Conservation (phyloP, 1,140 invertebrate genomes). For the Cryptotermes secundus region DNA sequence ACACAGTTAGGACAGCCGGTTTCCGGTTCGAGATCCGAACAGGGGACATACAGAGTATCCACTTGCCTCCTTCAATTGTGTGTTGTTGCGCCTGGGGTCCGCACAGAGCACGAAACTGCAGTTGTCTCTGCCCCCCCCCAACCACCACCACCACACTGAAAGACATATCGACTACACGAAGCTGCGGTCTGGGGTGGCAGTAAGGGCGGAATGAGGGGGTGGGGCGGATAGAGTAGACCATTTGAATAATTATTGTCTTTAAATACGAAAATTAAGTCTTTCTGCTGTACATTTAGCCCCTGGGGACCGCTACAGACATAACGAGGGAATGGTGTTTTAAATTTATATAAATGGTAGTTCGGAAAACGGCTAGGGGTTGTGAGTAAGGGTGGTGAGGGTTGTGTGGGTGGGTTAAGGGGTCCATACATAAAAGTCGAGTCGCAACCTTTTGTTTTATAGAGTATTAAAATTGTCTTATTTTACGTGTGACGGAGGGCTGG, state of each 20-base stretch:
- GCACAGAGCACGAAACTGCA: no score
- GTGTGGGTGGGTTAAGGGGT: neutral
- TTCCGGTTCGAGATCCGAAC: no score
- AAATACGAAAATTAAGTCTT: constrained; percentile 6
- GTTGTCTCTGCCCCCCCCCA: no score
- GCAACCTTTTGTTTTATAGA: neutral
- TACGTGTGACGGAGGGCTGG: neutral
- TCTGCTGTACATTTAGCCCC: neutral
- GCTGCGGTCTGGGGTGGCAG: neutral
- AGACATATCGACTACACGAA: neutral
- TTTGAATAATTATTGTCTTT: constrained; percentile 20
- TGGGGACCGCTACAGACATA: neutral
- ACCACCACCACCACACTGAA: neutral
- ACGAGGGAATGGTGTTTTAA: neutral
- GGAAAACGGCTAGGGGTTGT: neutral
- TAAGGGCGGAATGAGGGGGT: neutral
- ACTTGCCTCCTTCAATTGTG: no score
- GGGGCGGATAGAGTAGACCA: neutral
- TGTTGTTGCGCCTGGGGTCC: no score
- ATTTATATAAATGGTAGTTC: constrained; percentile 11
- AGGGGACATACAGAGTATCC: no score
- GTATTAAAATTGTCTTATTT: neutral
- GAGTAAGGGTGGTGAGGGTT: neutral
- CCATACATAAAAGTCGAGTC: neutral
- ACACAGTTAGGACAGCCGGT: no score